These are phyloP conservation scores for Antitype chi DNA, from an alignment of 2,888 invertebrate genomes.

Conservation along the genomic window DNA sequence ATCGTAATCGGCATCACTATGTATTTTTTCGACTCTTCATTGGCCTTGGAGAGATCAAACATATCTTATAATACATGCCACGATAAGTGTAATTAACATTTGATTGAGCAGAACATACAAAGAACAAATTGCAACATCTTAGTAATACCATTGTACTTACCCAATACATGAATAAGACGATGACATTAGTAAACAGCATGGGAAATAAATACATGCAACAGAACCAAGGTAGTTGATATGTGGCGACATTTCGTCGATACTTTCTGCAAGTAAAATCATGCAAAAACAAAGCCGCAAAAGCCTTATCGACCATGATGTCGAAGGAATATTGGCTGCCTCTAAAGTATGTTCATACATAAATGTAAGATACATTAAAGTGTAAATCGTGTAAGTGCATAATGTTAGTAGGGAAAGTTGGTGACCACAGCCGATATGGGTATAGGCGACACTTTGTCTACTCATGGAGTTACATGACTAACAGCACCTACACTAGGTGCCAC, in stretches of 20 bases:
- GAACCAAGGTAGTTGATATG: constrained; percentile 27
- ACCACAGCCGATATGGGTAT: constrained; percentile 65
- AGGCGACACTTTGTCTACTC: constrained; percentile 64
- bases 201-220: constrained; percentile 21
- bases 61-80: background rate
- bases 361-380: constrained; percentile 43
- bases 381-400: constrained; percentile 65
- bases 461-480: constrained; percentile 28
- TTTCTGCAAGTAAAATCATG: constrained; percentile 35
- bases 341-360: constrained; percentile 25
- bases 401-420: constrained; percentile 66
- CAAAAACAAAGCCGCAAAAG: constrained; percentile 31
- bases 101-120: background rate
- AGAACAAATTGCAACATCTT: constrained; percentile 1
- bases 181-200: constrained; percentile 14
- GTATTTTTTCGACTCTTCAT: background rate
- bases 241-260: constrained; percentile 30
- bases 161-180: constrained; percentile 25
- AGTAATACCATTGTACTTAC: constrained; percentile 17
- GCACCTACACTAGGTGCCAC: background rate
- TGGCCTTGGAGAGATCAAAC: constrained; percentile 3
- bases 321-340: constrained; percentile 25
- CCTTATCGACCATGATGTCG: constrained; percentile 14
- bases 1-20: background rate
- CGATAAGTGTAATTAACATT: constrained; percentile 1